phyloP scores from a whole-genome alignment of 2,113 vertebrate species.

The Symphodus melops region DNA sequence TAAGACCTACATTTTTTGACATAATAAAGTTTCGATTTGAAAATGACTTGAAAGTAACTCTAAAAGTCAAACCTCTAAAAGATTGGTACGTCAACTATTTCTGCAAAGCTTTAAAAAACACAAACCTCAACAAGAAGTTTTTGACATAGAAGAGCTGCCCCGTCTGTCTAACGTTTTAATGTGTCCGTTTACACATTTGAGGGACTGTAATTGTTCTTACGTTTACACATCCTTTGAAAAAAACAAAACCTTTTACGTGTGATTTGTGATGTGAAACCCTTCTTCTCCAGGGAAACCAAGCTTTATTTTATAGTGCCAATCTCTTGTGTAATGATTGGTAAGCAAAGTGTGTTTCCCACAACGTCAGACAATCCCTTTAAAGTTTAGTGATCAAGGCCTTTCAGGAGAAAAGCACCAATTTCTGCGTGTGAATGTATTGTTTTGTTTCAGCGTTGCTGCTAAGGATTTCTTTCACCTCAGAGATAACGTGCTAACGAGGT shows the following conservation, averaged over 20 bases:
- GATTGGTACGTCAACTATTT: too few species aligned
- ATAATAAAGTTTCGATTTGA: too few species aligned
- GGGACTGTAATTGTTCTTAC: not conserved
- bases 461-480: conserved; percentile 38
- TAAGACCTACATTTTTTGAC: too few species aligned
- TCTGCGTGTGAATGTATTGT: not conserved
- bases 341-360: not conserved
- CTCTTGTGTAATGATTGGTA: not conserved
- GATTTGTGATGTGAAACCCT: not conserved
- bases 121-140: too few species aligned
- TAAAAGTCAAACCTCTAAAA: too few species aligned
- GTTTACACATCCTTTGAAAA: not conserved
- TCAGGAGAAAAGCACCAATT: not conserved
- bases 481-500: conserved; percentile 60
- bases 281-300: not conserved
- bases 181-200: too few species aligned
- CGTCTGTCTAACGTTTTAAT: too few species aligned
- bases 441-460: conserved; percentile 8
- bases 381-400: conserved; percentile 5
- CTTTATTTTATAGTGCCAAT: not conserved
- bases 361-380: conserved; percentile 1
- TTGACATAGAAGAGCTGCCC: too few species aligned
- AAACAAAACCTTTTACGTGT: not conserved
- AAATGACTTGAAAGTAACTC: too few species aligned
- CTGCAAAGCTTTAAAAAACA: too few species aligned